phyloP scores from a whole-genome alignment of 2,888 invertebrate genomes.

The Machimus atricapillus region DNA sequence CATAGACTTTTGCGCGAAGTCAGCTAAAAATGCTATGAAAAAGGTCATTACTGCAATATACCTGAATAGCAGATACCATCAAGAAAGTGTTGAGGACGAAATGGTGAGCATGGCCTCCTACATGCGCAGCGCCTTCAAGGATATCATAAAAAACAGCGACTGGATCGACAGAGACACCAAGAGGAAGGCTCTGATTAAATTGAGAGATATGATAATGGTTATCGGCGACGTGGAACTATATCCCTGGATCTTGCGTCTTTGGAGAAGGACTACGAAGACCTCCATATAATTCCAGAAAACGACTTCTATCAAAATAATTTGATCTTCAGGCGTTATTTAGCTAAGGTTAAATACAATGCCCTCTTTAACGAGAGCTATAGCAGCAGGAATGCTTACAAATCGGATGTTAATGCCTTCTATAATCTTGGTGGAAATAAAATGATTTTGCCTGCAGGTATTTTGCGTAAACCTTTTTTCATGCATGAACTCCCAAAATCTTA shows the following conservation, averaged over 20 bases:
- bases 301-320: not conserved
- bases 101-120: not conserved
- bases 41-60: not conserved
- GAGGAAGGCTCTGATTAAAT: not conserved
- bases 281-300: not conserved
- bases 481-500: constrained; percentile 14
- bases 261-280: not conserved
- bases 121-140: not conserved
- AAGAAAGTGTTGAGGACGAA: not conserved
- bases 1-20: not conserved
- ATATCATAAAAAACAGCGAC: not conserved
- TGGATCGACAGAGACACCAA: not conserved
- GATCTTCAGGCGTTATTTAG: not conserved
- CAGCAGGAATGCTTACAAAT: not conserved
- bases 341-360: not conserved
- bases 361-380: not conserved
- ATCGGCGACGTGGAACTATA: not conserved
- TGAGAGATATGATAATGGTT: not conserved
- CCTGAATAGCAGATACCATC: not conserved
- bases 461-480: not conserved
- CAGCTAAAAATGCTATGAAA: not conserved
- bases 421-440: not conserved
- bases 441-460: not conserved
- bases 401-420: not conserved
- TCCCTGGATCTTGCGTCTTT: not conserved